Evolutionary conservation across 1,140 invertebrate genomes (phyloP).

Genomic region (Drosophila sturtevanti): DNA sequence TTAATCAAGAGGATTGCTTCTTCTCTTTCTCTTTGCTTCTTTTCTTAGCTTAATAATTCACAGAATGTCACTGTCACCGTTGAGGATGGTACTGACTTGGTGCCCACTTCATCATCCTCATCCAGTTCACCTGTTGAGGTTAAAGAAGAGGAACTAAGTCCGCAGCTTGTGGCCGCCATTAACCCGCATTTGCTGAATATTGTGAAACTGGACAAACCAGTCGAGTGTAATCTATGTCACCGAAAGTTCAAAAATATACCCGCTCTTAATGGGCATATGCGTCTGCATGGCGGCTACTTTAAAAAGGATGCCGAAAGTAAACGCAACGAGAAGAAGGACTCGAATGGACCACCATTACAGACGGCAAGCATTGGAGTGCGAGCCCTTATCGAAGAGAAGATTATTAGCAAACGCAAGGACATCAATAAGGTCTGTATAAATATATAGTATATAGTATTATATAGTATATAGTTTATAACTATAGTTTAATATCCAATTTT

Average conservation of each 20-base stretch:
- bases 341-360: slow-evolving; percentile 90
- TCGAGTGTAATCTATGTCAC: slow-evolving; percentile 97
- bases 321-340: slow-evolving; percentile 92
- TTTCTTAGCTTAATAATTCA: slow-evolving; percentile 63
- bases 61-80: slow-evolving; percentile 77
- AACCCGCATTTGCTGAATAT: slow-evolving; percentile 83
- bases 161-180: slow-evolving; percentile 79
- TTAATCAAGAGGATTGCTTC: slow-evolving; percentile 18
- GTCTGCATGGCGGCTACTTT: slow-evolving; percentile 97
- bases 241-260: slow-evolving; percentile 98
- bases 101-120: slow-evolving; percentile 23
- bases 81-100: slow-evolving; percentile 73
- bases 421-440: slow-evolving; percentile 61
- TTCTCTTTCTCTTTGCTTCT: slow-evolving; percentile 41
- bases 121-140: slow-evolving; percentile 59
- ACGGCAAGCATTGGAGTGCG: slow-evolving; percentile 93
- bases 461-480: too few species aligned
- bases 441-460: too few species aligned
- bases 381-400: slow-evolving; percentile 95
- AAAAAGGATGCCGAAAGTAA: slow-evolving; percentile 96
- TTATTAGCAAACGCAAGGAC: slow-evolving; percentile 89
- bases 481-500: too few species aligned
- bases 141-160: slow-evolving; percentile 78
- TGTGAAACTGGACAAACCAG: slow-evolving; percentile 88
- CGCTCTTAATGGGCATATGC: slow-evolving; percentile 98